These are phyloP conservation scores for Bathynomus jamesi DNA, from an alignment of 1,140 invertebrate genomes.

Conservation along the genomic window DNA sequence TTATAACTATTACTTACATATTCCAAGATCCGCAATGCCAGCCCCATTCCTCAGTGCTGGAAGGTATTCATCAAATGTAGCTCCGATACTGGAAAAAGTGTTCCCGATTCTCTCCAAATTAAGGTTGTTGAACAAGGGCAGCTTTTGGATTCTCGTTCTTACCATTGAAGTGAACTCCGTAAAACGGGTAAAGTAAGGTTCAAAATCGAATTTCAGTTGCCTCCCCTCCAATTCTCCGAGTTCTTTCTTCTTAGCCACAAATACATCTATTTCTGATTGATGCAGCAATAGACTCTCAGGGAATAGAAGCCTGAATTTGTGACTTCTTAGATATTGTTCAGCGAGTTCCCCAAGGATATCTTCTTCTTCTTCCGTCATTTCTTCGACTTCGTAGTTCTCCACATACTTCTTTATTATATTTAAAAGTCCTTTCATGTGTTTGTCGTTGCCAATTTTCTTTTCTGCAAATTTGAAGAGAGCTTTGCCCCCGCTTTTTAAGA, in stretches of 20 bases:
- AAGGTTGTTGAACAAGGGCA: neutral
- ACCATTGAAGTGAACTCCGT: neutral
- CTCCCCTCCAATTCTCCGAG: constrained; percentile 7
- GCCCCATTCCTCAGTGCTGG: neutral
- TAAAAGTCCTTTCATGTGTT: neutral
- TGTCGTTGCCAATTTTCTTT: neutral
- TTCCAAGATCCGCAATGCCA: neutral
- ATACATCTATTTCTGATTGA: constrained; percentile 24
- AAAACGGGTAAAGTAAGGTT: neutral
- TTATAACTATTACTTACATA: neutral
- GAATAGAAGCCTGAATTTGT: constrained; percentile 30
- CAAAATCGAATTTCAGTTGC: neutral
- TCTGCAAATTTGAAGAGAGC: constrained; percentile 30
- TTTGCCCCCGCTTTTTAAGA: constrained; percentile 39
- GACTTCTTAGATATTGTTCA: constrained; percentile 23
- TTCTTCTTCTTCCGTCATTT: neutral
- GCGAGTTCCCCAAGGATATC: constrained; percentile 28
- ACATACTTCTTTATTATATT: neutral
- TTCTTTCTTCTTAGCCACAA: constrained; percentile 8
- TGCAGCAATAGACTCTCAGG: constrained; percentile 31
- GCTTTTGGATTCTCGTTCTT: neutral
- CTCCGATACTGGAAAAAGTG: neutral
- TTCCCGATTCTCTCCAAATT: neutral
- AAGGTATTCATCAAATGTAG: neutral
- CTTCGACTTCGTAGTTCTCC: constrained; percentile 2